Percentiles rank a stretch among this genome's conserved stretches.
Conservation (phyloP, 2,113 vertebrate species). For the Gymnocephalus cernua region DNA sequence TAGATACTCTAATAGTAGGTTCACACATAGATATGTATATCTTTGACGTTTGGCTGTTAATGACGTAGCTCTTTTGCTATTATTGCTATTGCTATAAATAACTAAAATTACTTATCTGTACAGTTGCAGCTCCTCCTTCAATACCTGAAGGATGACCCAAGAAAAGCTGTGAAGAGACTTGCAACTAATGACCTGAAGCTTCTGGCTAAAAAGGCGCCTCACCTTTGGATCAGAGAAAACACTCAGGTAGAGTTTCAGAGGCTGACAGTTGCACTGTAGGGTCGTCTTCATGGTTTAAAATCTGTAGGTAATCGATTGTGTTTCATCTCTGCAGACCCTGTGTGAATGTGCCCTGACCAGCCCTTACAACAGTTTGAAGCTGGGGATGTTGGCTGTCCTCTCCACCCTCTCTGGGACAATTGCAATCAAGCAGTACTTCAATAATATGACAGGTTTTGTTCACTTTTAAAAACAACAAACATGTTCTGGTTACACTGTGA, state of each 20-base stretch:
- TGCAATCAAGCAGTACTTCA: slow-evolving; percentile 96
- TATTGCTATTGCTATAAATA: too few relatives aligned
- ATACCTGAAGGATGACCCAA: slow-evolving; percentile 94
- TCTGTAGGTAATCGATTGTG: not conserved
- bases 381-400: slow-evolving; percentile 96
- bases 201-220: slow-evolving; percentile 95
- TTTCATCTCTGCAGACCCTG: slow-evolving; percentile 83
- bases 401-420: slow-evolving; percentile 93
- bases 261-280: not conserved
- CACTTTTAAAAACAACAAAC: not conserved
- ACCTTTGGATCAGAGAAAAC: slow-evolving; percentile 95
- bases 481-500: not conserved
- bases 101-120: slow-evolving; percentile 1
- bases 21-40: not conserved
- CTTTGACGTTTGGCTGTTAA: not conserved
- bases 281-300: not conserved
- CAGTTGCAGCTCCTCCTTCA: slow-evolving; percentile 95
- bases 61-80: not conserved
- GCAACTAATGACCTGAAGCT: slow-evolving; percentile 94
- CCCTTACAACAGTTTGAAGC: slow-evolving; percentile 94
- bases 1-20: not conserved
- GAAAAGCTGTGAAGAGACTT: slow-evolving; percentile 95
- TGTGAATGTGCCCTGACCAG: slow-evolving; percentile 95
- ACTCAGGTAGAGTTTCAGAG: slow-evolving; percentile 87
- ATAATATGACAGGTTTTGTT: slow-evolving; percentile 84